Conservation (phyloP, 1,140 invertebrate species). For the Diabrotica undecimpunctata region DNA sequence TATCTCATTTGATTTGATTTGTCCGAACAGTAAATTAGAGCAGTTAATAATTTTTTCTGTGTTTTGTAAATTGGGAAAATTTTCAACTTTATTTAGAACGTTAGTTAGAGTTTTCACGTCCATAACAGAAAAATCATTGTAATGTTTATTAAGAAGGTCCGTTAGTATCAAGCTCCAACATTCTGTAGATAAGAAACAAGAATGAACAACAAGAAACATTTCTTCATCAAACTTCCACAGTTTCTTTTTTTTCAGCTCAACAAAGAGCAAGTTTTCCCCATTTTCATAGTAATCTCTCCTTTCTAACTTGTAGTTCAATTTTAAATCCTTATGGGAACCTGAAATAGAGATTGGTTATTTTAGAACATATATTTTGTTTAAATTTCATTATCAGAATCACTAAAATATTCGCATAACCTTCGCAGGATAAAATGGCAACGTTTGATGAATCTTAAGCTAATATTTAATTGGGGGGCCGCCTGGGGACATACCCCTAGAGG, state of each 20-base stretch:
- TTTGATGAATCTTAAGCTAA: no score
- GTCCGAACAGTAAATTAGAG: conserved; percentile 6
- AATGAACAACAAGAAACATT: not conserved
- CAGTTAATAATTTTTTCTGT: conserved; percentile 13
- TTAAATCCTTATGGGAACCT: conserved; percentile 19
- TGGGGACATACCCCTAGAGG: no score
- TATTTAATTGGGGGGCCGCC: no score
- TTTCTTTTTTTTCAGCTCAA: conserved; percentile 8
- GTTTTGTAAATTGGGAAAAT: conserved; percentile 8
- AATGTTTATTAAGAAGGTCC: conserved; percentile 4
- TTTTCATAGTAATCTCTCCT: conserved; percentile 16
- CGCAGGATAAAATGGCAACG: no score
- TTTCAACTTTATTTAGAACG: conserved; percentile 7
- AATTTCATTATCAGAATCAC: no score
- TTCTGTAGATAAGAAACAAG: conserved; percentile 3
- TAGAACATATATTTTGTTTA: no score
- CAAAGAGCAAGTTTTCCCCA: conserved; percentile 19
- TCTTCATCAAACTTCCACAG: conserved; percentile 19
- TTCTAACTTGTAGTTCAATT: conserved; percentile 24
- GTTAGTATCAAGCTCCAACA: conserved; percentile 4
- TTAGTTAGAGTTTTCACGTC: not conserved
- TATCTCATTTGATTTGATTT: not conserved
- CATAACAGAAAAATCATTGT: not conserved
- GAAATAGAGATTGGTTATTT: not conserved
- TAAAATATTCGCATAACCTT: no score